Base-by-base conservation (phyloP, 2,797 vertebrate species). In the Fistularia commersonii region DNA sequence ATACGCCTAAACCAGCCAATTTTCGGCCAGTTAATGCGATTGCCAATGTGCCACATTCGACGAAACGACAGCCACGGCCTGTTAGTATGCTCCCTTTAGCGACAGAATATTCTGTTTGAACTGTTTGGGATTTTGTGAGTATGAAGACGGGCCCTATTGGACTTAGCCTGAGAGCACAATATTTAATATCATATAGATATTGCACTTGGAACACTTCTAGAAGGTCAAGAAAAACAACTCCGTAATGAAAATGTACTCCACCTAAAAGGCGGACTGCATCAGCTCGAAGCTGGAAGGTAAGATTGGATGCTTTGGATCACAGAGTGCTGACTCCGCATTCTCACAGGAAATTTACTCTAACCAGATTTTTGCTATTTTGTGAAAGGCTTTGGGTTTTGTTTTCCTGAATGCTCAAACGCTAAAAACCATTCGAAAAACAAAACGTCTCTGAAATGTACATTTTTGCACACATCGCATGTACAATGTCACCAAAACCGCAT, bases 1-100 rank as follows among this genome's bases (percentile, higher is more conserved):
- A 63, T 14, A 48, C 41, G 48, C 51, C 23, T 23, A 2, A 41
- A 71, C 48, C 51, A 44, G 9, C 6, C 11, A 35, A 46, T 53
- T 51, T 54, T 58, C 15, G 15, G 38, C 39, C 43, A 47, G 33
- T 51, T 49, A 31, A 61, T 41, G 34, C 42, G 42, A 44, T 6
- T 53, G 47, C 5, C 37, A 38, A 35, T 38, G 12, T 13, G 14
- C n/a, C 9, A 14, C 11, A 45, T 51, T n/a, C 32, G 41, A 14
- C n/a, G 51, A 31, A 64, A 66, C 39, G 50, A 37, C 40, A 8
- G 11, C 23, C 41, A n/a, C 32, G 7, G 3, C 15, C 3, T 36
- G 2, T 36, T 36, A 36, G 7, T 47, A 9, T 35, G n/a, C 7
- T 35, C 14, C 12, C 12, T 36, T 34, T 14, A 6, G 33, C 45